Percentiles rank a stretch among this genome's conserved stretches.
These are phyloP conservation scores for Galerucella nymphaeae DNA, from an alignment of 2,888 invertebrate species.

Conservation along the genomic window DNA sequence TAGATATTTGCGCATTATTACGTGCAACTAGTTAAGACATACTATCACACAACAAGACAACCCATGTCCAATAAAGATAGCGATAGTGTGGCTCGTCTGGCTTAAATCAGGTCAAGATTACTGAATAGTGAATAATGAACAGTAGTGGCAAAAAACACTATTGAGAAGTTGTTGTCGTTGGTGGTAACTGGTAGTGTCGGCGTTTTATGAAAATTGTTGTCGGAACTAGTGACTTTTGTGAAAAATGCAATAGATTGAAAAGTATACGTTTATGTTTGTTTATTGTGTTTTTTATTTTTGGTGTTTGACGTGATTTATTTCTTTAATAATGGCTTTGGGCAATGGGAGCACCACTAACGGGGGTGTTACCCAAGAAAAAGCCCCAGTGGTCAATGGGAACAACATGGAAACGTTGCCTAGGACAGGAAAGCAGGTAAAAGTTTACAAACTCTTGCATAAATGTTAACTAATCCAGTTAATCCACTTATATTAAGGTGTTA, in stretches of 20 bases:
- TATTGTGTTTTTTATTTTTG: slow-evolving; percentile 43
- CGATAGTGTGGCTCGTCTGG: slow-evolving; percentile 14
- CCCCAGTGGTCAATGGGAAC: slow-evolving; percentile 71
- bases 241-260: slow-evolving; percentile 44
- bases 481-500: slow-evolving; percentile 15
- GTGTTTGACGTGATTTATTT: slow-evolving; percentile 40
- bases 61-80: slow-evolving; percentile 35
- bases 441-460: not conserved
- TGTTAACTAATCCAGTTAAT: slow-evolving; percentile 10
- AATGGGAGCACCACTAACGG: slow-evolving; percentile 64
- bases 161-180: slow-evolving; percentile 50
- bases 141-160: slow-evolving; percentile 51
- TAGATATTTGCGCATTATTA: slow-evolving; percentile 43
- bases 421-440: slow-evolving; percentile 69
- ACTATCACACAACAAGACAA: slow-evolving; percentile 20
- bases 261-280: slow-evolving; percentile 40
- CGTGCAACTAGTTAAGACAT: slow-evolving; percentile 30
- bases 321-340: slow-evolving; percentile 61
- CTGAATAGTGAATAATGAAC: slow-evolving; percentile 40
- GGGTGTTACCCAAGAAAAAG: slow-evolving; percentile 66
- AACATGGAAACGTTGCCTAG: slow-evolving; percentile 71
- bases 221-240: slow-evolving; percentile 42
- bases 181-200: slow-evolving; percentile 46
- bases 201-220: slow-evolving; percentile 33
- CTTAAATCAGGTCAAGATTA: slow-evolving; percentile 40